These are phyloP conservation scores for Diarsia mendica DNA, from an alignment of 2,888 invertebrate species.

Conservation along the genomic window DNA sequence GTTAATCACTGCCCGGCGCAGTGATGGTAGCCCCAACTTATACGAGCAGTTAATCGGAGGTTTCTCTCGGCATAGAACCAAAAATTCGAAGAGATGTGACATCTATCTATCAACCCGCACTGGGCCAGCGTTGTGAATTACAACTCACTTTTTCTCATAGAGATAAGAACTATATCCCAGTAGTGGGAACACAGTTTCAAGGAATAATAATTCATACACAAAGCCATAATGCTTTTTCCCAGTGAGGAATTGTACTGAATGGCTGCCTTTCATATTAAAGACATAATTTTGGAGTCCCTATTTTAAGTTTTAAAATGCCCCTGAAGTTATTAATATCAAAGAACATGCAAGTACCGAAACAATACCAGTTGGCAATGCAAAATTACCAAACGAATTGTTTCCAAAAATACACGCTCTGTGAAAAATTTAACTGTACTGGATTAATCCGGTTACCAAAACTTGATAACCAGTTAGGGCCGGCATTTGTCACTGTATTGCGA, in stretches of 20 bases:
- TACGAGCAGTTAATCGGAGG: too few species aligned
- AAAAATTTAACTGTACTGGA: slow-evolving; percentile 37
- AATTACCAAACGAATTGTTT: background rate
- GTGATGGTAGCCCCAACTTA: too few species aligned
- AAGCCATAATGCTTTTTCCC: background rate
- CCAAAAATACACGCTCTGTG: slow-evolving; percentile 19
- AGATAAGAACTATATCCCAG: too few species aligned
- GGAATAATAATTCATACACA: background rate
- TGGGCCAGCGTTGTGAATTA: too few species aligned
- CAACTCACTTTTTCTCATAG: too few species aligned
- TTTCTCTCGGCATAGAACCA: too few species aligned
- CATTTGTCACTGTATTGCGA: slow-evolving; percentile 28
- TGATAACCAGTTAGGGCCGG: slow-evolving; percentile 27
- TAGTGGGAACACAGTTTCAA: too few species aligned
- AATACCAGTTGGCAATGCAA: background rate
- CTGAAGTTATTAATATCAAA: background rate
- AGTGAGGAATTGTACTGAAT: background rate
- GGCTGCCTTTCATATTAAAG: background rate
- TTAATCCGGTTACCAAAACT: slow-evolving; percentile 25
- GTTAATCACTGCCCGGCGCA: background rate
- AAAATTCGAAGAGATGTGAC: too few species aligned
- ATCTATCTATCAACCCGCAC: too few species aligned
- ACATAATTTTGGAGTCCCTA: background rate
- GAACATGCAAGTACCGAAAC: background rate
- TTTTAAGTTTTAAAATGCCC: background rate